phyloP scores from a whole-genome alignment of 2,113 vertebrate species.

The Carassius carassius region DNA sequence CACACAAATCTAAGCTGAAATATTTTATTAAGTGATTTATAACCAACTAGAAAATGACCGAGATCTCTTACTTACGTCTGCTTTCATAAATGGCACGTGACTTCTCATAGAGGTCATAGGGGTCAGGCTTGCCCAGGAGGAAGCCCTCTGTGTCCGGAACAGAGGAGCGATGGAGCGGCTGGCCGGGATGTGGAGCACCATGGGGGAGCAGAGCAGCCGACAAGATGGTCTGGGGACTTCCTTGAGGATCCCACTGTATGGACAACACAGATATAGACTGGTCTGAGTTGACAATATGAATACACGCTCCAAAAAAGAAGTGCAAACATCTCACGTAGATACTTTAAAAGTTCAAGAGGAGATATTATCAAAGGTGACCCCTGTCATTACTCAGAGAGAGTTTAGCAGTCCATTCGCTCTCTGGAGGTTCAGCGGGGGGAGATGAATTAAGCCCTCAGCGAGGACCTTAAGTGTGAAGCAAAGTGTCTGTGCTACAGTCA shows the following conservation, averaged over 20 bases:
- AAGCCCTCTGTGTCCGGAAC: constrained; percentile 93
- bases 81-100: constrained; percentile 99
- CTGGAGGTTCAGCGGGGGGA: constrained; percentile 25
- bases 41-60: too few species aligned
- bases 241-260: constrained; percentile 90
- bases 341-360: constrained; percentile 3
- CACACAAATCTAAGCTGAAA: too few species aligned
- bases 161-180: constrained; percentile 87
- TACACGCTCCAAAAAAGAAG: neutral
- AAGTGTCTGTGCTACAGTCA: constrained; percentile 40
- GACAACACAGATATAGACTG: neutral
- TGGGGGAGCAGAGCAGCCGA: constrained; percentile 84
- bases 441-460: constrained; percentile 38
- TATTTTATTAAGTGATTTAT: too few species aligned
- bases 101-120: constrained; percentile 98
- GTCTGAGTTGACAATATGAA: neutral
- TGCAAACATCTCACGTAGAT: neutral
- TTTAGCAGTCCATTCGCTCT: neutral
- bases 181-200: constrained; percentile 84
- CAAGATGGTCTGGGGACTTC: constrained; percentile 90
- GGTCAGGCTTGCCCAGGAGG: constrained; percentile 95
- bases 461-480: constrained; percentile 33
- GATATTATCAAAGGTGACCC: neutral
- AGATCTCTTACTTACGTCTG: constrained; percentile 87
- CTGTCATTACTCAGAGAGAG: constrained; percentile 12